Conservation (phyloP, 2,797 vertebrate species). For the Betta splendens region DNA sequence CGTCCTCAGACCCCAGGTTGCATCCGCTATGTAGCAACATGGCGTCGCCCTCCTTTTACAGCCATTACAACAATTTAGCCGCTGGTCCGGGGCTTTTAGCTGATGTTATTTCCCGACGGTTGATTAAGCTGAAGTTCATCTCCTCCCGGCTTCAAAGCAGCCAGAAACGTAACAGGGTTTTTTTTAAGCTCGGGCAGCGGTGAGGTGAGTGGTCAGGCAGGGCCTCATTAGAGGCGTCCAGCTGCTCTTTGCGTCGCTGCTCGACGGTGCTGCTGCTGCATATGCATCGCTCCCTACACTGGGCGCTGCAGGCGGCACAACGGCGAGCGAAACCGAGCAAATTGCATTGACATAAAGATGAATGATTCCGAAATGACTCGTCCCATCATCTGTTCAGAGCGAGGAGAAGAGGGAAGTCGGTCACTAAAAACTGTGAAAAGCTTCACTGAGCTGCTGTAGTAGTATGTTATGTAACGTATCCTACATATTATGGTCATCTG, state of each 20-base stretch:
- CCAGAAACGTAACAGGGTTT: constrained; percentile 10
- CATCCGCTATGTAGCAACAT: constrained; percentile 28
- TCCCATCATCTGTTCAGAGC: not conserved
- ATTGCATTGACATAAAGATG: not conserved
- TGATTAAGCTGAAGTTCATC: constrained; percentile 45
- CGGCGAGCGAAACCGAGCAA: not conserved
- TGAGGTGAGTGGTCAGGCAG: constrained; percentile 9
- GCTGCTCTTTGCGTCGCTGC: constrained; percentile 6
- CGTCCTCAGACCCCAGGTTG: constrained; percentile 26
- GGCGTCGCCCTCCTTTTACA: constrained; percentile 34
- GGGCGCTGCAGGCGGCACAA: not conserved
- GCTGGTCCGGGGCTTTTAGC: constrained; percentile 37
- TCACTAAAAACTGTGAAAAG: too few relatives aligned
- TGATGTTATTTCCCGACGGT: constrained; percentile 38
- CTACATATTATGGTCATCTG: too few relatives aligned
- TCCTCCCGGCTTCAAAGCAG: constrained; percentile 22
- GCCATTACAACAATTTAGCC: constrained; percentile 43
- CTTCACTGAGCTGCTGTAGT: too few relatives aligned
- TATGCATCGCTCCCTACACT: not conserved
- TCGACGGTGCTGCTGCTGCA: not conserved
- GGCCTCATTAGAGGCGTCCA: not conserved
- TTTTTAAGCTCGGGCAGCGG: constrained; percentile 5
- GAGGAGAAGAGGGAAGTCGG: too few relatives aligned
- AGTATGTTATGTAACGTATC: too few relatives aligned
- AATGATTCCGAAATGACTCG: not conserved